Conservation (phyloP, 2,888 invertebrate species). For the Cryptocheilus praepositus region DNA sequence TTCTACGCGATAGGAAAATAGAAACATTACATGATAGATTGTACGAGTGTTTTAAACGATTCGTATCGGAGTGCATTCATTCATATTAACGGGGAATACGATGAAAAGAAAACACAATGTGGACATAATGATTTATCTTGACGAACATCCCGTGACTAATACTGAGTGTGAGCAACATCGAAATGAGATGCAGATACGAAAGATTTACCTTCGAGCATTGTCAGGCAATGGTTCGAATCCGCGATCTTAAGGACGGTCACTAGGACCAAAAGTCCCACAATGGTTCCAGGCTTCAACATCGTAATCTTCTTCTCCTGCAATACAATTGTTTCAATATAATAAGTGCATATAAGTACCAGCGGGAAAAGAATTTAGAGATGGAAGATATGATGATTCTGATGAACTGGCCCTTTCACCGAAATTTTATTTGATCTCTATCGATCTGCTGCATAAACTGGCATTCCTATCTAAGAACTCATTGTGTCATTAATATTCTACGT, state of each 20-base stretch:
- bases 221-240: slow-evolving; percentile 61
- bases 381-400: no score
- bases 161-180: no score
- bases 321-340: no score
- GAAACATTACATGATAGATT: not conserved
- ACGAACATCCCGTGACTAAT: slow-evolving; percentile 8
- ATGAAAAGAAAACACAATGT: not conserved
- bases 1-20: slow-evolving; percentile 68
- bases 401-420: not conserved
- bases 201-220: slow-evolving; percentile 61
- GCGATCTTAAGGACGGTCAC: slow-evolving; percentile 42
- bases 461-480: not conserved
- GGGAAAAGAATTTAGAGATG: slow-evolving; percentile 4
- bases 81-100: not conserved
- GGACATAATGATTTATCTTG: slow-evolving; percentile 14
- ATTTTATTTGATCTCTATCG: not conserved
- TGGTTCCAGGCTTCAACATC: slow-evolving; percentile 57
- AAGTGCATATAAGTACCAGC: no score
- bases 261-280: slow-evolving; percentile 56
- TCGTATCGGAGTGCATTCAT: not conserved
- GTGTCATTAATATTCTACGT: not conserved
- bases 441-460: not conserved
- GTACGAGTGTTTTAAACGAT: not conserved
- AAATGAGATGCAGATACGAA: no score
- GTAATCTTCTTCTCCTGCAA: slow-evolving; percentile 54